Base-by-base conservation (phyloP, 1,140 invertebrate species). In the Halictus rubicundus region DNA sequence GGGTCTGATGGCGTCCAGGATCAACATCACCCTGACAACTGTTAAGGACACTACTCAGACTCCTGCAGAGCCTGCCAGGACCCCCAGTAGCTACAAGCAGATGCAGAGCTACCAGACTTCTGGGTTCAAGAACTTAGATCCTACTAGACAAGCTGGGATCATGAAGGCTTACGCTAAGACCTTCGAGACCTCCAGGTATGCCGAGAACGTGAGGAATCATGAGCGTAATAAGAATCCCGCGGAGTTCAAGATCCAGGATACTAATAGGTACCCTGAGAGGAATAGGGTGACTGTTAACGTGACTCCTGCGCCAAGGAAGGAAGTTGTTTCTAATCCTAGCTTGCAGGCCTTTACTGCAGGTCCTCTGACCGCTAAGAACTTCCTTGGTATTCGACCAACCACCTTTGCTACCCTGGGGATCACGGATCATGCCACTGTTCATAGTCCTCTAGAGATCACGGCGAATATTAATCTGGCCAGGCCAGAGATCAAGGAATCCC, bases 1-100 rank as follows among this genome's bases (percentile, higher is more conserved):
- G 81, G 72, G 88, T 21, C 59, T 92, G 23, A 92, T 93, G 91
- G 89, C 92, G 0, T 91, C 92, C 0, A 89, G 78, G 16, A 86
- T 93, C 12, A 93, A 93, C 37, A 88, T 92, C 8, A 92, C 90
- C 0, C 54, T 92, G 8, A 77, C 80, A 0, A 42, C 63, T 0
- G 65, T 83, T 8, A 86, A 87, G 16, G 73, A 84, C 0, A 12
- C 81, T 21, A 23, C 27, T 0, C 32, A 59, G 10, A 68, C n/a
- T 1, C 6, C 6, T 0, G 72, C n/a, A 19, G 21, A 83, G n/a
- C 37, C 14, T 14, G 23, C 8, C 25, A 19, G 1, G 37, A 23
- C 5, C 25, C 54, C 6, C 37, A 75, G 54, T 0, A 57, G n/a
- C 25, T 42, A 32, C 0, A n/a, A 21, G 5, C 61, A 75, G 8